Conservation (phyloP, 2,797 vertebrate genomes). For the Poecilia velifera region DNA sequence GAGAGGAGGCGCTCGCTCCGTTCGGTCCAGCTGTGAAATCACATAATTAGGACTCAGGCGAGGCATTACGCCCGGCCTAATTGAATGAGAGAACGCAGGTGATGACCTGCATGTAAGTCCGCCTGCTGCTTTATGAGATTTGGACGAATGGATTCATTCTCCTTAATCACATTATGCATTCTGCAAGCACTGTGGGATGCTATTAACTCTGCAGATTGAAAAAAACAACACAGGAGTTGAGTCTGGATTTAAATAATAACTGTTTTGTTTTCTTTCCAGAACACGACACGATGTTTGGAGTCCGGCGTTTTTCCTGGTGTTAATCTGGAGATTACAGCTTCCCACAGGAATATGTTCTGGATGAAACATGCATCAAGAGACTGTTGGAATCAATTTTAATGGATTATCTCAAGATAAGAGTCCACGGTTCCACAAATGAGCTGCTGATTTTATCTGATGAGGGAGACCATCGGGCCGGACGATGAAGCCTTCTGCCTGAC, state of each 20-base stretch:
- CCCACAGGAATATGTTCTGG: slow-evolving; percentile 50
- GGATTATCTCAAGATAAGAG: slow-evolving; percentile 36
- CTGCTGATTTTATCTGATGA: slow-evolving; percentile 27
- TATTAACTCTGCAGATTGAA: slow-evolving; percentile 26
- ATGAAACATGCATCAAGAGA: slow-evolving; percentile 48
- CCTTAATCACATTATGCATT: slow-evolving; percentile 52
- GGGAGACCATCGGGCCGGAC: slow-evolving; percentile 39
- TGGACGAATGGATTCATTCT: slow-evolving; percentile 52
- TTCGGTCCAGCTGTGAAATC: slow-evolving; percentile 20
- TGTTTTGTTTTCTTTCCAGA: slow-evolving; percentile 52
- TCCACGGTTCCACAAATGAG: slow-evolving; percentile 11
- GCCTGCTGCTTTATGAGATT: slow-evolving; percentile 53
- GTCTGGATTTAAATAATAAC: slow-evolving; percentile 20
- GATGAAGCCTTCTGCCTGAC: slow-evolving; percentile 64
- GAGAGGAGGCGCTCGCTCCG: background rate
- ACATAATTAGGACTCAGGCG: slow-evolving; percentile 33
- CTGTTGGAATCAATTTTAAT: slow-evolving; percentile 37
- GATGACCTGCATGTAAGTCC: slow-evolving; percentile 26
- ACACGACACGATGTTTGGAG: slow-evolving; percentile 24
- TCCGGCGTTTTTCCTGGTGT: slow-evolving; percentile 20
- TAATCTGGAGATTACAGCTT: slow-evolving; percentile 35
- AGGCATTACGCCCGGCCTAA: slow-evolving; percentile 38
- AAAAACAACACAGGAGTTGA: slow-evolving; percentile 20
- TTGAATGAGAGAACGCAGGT: slow-evolving; percentile 44
- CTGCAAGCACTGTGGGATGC: slow-evolving; percentile 29